Percentiles rank a stretch among this genome's conserved stretches.
These are phyloP conservation scores for Eulemur rubriventer DNA, from an alignment of 2,797 vertebrate genomes.

Conservation along the genomic window DNA sequence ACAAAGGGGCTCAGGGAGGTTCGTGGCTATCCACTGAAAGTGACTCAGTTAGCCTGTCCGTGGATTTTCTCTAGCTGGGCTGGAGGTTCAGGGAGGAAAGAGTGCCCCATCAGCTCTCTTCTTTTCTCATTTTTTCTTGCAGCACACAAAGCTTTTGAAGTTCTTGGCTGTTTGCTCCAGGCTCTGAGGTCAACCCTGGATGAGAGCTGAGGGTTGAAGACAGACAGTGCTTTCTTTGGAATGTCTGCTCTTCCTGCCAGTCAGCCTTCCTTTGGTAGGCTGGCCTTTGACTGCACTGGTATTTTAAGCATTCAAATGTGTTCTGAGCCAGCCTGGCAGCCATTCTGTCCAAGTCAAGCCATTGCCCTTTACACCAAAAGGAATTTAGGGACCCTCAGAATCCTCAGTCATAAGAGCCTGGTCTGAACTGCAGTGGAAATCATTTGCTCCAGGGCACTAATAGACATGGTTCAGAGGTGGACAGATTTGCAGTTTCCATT, in stretches of 20 bases:
- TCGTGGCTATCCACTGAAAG: accelerated
- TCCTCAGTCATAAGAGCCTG: background rate
- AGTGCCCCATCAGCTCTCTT: background rate
- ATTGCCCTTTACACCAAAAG: background rate
- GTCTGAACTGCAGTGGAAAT: background rate
- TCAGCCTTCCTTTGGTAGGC: background rate
- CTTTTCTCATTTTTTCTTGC: background rate
- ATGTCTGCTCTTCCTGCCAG: background rate
- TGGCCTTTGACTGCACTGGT: background rate
- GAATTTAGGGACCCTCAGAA: background rate
- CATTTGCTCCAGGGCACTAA: background rate
- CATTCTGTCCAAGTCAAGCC: background rate
- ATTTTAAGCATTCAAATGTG: conserved; percentile 19
- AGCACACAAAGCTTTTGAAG: background rate
- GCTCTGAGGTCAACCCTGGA: background rate
- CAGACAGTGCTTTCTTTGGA: background rate
- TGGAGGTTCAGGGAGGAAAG: background rate
- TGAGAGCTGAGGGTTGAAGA: background rate
- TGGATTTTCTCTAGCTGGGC: background rate
- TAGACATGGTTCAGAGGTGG: background rate
- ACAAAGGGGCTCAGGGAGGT: too few relatives aligned
- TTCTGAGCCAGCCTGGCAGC: background rate
- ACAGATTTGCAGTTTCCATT: background rate
- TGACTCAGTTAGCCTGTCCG: too few relatives aligned
- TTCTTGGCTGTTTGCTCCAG: background rate